Conservation (phyloP, 2,888 invertebrate genomes). For the Macrosiphum euphorbiae region DNA sequence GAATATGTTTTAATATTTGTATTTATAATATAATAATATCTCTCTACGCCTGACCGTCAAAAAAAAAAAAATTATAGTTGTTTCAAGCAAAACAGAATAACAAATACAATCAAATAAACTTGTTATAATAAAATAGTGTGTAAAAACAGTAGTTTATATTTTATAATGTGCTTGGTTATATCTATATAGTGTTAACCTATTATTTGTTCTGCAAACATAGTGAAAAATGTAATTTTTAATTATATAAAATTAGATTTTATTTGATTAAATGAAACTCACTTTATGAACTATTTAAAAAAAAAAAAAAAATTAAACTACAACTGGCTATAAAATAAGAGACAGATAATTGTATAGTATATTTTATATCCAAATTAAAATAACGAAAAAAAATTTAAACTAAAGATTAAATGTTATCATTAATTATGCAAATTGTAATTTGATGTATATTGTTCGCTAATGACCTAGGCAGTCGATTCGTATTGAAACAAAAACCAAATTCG, state of each 20-base stretch:
- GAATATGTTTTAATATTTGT: background rate
- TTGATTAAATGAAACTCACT: background rate
- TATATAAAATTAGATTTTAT: background rate
- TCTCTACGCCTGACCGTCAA: background rate
- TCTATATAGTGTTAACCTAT: background rate
- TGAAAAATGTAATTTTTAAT: background rate
- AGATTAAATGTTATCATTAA: slow-evolving; percentile 17
- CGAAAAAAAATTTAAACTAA: background rate
- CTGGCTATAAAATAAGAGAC: background rate
- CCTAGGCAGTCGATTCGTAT: slow-evolving; percentile 13
- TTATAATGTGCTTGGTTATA: background rate
- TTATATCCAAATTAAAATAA: background rate
- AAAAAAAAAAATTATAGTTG: background rate
- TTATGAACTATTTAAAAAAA: background rate
- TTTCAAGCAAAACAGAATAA: background rate
- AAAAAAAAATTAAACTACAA: background rate
- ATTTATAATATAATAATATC: background rate
- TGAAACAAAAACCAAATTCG: slow-evolving; percentile 29
- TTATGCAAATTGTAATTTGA: slow-evolving; percentile 19
- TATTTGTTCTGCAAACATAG: background rate
- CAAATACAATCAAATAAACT: background rate
- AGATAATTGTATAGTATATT: background rate
- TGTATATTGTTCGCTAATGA: slow-evolving; percentile 33
- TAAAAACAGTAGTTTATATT: background rate
- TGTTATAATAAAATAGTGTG: background rate